Evolutionary conservation across 2,113 vertebrate species (phyloP), one percentile per base, ranked within the genome.

Genomic region (Elephas maximus): DNA sequence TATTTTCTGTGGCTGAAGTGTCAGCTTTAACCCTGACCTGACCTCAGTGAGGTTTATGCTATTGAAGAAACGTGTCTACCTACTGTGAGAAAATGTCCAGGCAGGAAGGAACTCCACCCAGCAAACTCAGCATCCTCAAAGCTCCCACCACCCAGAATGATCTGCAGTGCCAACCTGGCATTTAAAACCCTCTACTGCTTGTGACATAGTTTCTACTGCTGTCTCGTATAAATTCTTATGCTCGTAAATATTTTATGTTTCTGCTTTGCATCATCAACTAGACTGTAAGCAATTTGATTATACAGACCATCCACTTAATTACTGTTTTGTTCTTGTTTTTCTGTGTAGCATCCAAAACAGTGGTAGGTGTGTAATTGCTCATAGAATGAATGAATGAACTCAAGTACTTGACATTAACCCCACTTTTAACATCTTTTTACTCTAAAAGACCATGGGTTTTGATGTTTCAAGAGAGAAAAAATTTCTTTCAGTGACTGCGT

Each of bases 1-100:
- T 9, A 71, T 89, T 74, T 90, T 89, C 81, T 92, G 65, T 60
- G 28, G 62, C 71, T 96, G 44, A 51, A 23, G 88, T 89, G 69
- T 89, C 92, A 91, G 95, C 87, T 53, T 95, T 89, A 93, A 90
- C 81, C 69, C 45, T 73, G 12, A 30, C 65, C 6, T 78, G 88
- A 92, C 88, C 83, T 79, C 69, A 53, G 12, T 15, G 51, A 83
- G 44, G 37, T 69, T 1, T 53, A 57, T 28, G 17, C 80, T 95
- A 57, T 45, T 91, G 73, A 37, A 87, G n/a, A 88, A 93, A 92
- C 41, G 24, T 85, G 48, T 91, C 82, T 65, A 28, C 14, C 23
- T 12, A 14, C 33, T 74, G 63, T 37, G 41, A 80, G 65, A 90
- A 91, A 93, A 51, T 62, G n/a, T 74, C 62, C 90, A 88, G 57